Percentiles rank a stretch among this genome's conserved stretches.
Evolutionary conservation across 2,797 vertebrate genomes (phyloP).

Genomic region (Pseudomugil tenellus): DNA sequence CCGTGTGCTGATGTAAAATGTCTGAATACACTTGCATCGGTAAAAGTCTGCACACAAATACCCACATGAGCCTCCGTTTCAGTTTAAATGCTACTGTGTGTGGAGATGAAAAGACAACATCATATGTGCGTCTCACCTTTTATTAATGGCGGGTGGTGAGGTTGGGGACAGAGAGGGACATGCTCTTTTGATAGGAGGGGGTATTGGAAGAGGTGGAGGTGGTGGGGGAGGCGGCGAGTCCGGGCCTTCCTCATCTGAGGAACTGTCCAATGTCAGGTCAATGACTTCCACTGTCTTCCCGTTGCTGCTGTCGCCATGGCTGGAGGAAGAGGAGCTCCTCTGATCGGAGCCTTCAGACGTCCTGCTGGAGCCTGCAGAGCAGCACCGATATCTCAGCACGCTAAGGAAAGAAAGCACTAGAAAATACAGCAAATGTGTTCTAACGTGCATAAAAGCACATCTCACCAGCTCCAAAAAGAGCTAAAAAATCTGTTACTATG

Average conservation of each 20-base stretch:
- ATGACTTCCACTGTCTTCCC: slow-evolving; percentile 95
- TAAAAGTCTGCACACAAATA: slow-evolving; percentile 15
- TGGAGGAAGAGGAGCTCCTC: slow-evolving; percentile 80
- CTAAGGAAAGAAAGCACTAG: not conserved
- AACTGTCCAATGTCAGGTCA: slow-evolving; percentile 96
- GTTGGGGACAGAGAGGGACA: slow-evolving; percentile 93
- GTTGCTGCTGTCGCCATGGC: slow-evolving; percentile 72
- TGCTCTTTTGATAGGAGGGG: slow-evolving; percentile 88
- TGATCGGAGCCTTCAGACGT: slow-evolving; percentile 86
- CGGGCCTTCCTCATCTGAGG: slow-evolving; percentile 93
- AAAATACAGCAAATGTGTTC: not conserved
- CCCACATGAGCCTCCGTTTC: slow-evolving; percentile 23
- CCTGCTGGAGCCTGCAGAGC: slow-evolving; percentile 81
- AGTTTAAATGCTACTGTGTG: slow-evolving; percentile 17
- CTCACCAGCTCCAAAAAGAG: not conserved
- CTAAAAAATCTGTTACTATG: slow-evolving; percentile 48
- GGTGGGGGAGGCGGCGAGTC: slow-evolving; percentile 79
- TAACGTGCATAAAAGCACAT: not conserved
- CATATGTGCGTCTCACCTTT: slow-evolving; percentile 84
- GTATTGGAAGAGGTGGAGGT: slow-evolving; percentile 34
- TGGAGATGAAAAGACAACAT: not conserved
- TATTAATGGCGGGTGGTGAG: slow-evolving; percentile 89
- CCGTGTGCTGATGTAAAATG: slow-evolving; percentile 8
- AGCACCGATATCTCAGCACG: not conserved
- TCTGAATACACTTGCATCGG: slow-evolving; percentile 20